Evolutionary conservation across 2,888 invertebrate genomes (phyloP), one percentile per base, ranked within the genome.

Genomic region (Eristalis arbustorum): DNA sequence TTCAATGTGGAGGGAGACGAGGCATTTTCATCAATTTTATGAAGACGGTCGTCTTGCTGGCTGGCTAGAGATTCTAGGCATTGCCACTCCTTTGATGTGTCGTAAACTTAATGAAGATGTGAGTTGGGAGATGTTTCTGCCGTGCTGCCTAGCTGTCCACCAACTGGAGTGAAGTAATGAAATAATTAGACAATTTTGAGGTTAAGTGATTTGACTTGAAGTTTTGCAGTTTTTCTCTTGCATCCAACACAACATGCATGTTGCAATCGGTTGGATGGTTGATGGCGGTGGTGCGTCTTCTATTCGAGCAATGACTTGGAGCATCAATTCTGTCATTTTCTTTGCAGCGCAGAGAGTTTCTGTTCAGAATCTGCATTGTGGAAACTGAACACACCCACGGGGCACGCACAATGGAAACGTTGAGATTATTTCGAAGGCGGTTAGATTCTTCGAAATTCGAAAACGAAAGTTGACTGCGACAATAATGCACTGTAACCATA

Each of bases 121-220:
- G 63, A 63, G 37, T 64, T 59, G 31, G 8, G 31, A 31, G 31
- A 31, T 31, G 23, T 6, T 22, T 61, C n/a, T 59, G 37, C 63
- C 18, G 49, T 8, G 49, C 18, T 49, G 49, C 18, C n/a, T 18
- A 42, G 42, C 49, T 49, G 10, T 18, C 49, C 18, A 49, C 49
- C 69, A 77, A 31, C 69, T 57, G 18, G 69, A 40, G 69, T 71
- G 63, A 56, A 56, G 69, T 28, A 69, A 62, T 57, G 63, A 63
- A 69, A 71, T 78, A 56, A 25, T 78, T 71, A 64, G 62, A 77
- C 64, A 78, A 71, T 78, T 78, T 49, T 49, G 49, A 49, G 49
- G 49, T 49, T 49, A 49, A 49, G 49, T 49, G 49, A 49, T 49
- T 49, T 49, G 49, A 49, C 49, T 49, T 49, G n/a, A 8, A 49